These are phyloP conservation scores for Anarrhichthys ocellatus DNA, from an alignment of 2,113 vertebrate genomes.

Conservation along the genomic window DNA sequence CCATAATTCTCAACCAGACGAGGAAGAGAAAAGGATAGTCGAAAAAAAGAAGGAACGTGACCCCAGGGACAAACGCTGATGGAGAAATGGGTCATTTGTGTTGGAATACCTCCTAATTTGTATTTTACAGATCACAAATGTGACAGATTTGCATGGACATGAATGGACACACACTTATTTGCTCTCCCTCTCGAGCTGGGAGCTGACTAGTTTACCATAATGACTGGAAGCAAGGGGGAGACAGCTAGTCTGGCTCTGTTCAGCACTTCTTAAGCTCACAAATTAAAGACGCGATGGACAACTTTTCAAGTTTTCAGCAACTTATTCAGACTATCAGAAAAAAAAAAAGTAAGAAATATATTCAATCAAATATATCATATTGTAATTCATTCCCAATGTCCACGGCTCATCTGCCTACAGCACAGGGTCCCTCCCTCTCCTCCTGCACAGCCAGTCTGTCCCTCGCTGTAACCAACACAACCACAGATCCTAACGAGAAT, in stretches of 20 bases:
- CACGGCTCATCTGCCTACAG: background rate
- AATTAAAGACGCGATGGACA: background rate
- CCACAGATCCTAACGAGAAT: background rate
- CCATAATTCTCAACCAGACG: slow-evolving; percentile 4
- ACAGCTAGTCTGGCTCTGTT: background rate
- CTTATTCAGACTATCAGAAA: background rate
- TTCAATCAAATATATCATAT: background rate
- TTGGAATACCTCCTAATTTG: background rate
- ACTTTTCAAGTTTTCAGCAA: background rate
- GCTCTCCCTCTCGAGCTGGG: background rate
- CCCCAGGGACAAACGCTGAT: background rate
- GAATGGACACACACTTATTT: background rate
- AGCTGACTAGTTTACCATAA: background rate
- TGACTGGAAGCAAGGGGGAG: background rate
- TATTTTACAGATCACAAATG: background rate
- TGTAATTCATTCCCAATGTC: background rate
- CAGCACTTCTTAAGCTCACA: background rate
- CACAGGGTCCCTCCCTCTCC: background rate
- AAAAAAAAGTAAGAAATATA: background rate
- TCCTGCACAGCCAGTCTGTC: background rate
- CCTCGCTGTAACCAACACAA: background rate
- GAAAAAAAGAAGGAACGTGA: background rate
- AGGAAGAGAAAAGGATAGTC: background rate
- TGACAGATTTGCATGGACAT: background rate
- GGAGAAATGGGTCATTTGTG: background rate